These are phyloP conservation scores for Neoniphon sammara DNA, from an alignment of 2,797 vertebrate genomes.

Conservation along the genomic window DNA sequence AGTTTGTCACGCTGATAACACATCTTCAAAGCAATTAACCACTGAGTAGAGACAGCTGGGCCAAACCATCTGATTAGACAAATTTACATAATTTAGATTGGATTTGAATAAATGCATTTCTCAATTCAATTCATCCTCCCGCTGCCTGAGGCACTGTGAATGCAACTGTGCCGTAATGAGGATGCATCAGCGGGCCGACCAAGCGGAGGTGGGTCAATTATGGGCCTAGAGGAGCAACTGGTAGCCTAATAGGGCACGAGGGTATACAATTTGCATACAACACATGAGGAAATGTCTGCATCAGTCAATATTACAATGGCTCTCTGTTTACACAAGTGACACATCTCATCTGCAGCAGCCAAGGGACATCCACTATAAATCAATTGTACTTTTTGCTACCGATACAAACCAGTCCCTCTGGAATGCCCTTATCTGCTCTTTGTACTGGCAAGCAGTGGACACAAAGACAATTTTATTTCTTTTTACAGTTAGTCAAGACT, in stretches of 20 bases:
- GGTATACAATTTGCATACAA: not conserved
- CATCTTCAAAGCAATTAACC: slow-evolving; percentile 68
- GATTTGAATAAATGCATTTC: slow-evolving; percentile 66
- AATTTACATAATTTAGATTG: slow-evolving; percentile 69
- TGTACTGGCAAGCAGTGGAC: not conserved
- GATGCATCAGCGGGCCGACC: not conserved
- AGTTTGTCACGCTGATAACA: slow-evolving; percentile 67
- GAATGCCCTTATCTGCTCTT: not conserved
- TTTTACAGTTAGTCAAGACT: not conserved
- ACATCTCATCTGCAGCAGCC: not conserved
- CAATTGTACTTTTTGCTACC: not conserved
- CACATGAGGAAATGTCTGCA: not conserved
- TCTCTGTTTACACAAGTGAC: not conserved
- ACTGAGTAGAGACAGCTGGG: slow-evolving; percentile 66
- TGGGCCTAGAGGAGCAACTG: not conserved
- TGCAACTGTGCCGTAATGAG: slow-evolving; percentile 1
- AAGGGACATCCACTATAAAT: slow-evolving; percentile 9
- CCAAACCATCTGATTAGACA: slow-evolving; percentile 67
- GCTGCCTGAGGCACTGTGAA: slow-evolving; percentile 7
- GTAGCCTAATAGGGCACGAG: not conserved
- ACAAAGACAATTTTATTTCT: not conserved
- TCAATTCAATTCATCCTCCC: slow-evolving; percentile 29
- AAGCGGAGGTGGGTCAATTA: not conserved
- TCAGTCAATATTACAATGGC: not conserved
- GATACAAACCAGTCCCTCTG: not conserved